phyloP scores from a whole-genome alignment of 1,140 invertebrate species.

The Apis florea region DNA sequence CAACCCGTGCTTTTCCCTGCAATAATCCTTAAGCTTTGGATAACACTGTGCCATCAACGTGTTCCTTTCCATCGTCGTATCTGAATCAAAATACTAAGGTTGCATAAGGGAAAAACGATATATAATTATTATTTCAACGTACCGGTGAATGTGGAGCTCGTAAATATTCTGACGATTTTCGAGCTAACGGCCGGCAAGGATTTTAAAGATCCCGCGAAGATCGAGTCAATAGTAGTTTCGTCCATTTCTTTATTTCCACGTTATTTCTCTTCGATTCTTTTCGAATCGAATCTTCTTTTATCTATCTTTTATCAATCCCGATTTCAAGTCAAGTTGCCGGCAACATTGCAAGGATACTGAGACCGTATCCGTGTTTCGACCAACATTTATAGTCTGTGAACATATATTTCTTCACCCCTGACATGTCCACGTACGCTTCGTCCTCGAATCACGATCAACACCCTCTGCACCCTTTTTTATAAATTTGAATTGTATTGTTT shows the following conservation, averaged over 20 bases:
- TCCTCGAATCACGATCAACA: neutral
- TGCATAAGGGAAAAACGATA: neutral
- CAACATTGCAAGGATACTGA: slow-evolving; percentile 42
- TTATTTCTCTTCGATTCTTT: neutral
- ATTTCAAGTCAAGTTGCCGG: slow-evolving; percentile 5
- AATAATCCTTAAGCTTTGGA: slow-evolving; percentile 97
- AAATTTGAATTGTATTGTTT: neutral
- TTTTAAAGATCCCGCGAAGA: slow-evolving; percentile 94
- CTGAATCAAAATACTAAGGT: slow-evolving; percentile 79
- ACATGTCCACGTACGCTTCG: neutral
- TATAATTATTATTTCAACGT: slow-evolving; percentile 61
- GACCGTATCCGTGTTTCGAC: slow-evolving; percentile 21
- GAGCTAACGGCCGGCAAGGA: slow-evolving; percentile 96
- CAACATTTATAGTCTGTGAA: slow-evolving; percentile 22
- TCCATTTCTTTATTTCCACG: slow-evolving; percentile 84
- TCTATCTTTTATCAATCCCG: neutral
- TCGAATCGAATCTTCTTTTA: neutral
- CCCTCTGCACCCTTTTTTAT: neutral
- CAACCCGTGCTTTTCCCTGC: slow-evolving; percentile 97
- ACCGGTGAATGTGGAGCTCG: slow-evolving; percentile 99
- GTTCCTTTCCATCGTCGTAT: slow-evolving; percentile 98
- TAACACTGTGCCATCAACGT: slow-evolving; percentile 99
- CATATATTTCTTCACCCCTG: slow-evolving; percentile 20
- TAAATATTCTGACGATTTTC: slow-evolving; percentile 99
- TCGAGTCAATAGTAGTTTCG: slow-evolving; percentile 92